These are phyloP conservation scores for Electrophaes corylata DNA, from an alignment of 2,888 invertebrate genomes.

Conservation along the genomic window DNA sequence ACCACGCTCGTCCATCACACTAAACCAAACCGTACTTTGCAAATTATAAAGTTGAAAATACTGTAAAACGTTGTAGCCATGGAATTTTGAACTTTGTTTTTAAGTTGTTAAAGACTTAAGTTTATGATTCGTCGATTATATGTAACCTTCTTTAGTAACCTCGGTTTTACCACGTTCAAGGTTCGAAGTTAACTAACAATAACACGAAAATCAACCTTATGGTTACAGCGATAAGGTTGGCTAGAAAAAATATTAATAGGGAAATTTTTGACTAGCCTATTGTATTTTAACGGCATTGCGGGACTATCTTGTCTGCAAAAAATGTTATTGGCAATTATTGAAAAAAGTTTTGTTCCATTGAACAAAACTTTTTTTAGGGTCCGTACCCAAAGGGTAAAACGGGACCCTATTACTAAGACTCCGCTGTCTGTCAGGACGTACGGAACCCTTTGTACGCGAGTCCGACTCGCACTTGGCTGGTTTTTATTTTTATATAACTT, in stretches of 20 bases:
- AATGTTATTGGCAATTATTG: constrained; percentile 9
- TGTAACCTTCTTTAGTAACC: constrained; percentile 71
- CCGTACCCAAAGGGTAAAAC: no score
- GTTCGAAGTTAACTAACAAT: constrained; percentile 53
- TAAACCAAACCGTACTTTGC: constrained; percentile 11
- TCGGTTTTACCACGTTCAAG: constrained; percentile 77
- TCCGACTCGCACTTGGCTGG: no score
- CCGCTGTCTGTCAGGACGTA: no score
- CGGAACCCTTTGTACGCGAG: no score
- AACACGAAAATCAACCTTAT: constrained; percentile 38
- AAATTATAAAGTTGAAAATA: constrained; percentile 13
- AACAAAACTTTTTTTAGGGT: no score
- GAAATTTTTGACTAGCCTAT: constrained; percentile 30
- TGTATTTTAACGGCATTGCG: constrained; percentile 36
- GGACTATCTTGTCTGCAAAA: constrained; percentile 22
- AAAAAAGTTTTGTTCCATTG: constrained; percentile 9
- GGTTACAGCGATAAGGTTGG: constrained; percentile 19
- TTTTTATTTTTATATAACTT: no score
- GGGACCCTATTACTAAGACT: no score
- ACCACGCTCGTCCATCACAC: constrained; percentile 9
- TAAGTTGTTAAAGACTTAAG: constrained; percentile 29
- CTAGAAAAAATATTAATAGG: constrained; percentile 7
- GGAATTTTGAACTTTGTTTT: constrained; percentile 25
- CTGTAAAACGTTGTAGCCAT: neutral
- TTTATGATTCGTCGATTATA: constrained; percentile 28